Evolutionary conservation across 2,113 vertebrate species (phyloP).

Genomic region (Myrmecobius fasciatus): DNA sequence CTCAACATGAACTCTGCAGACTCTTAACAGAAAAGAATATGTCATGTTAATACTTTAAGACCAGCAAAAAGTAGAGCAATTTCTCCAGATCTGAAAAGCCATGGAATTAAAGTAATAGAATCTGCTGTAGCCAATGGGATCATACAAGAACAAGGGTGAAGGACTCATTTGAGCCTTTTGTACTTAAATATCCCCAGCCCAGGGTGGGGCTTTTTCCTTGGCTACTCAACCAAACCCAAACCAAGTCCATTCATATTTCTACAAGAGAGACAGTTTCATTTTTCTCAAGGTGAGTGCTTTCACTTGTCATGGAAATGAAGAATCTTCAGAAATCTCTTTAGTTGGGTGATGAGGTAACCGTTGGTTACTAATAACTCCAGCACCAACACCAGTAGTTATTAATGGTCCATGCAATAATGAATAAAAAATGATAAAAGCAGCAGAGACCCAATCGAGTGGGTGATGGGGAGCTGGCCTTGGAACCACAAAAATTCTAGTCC

Average conservation of each 20-base stretch:
- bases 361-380: not conserved
- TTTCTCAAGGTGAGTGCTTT: not conserved
- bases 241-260: not conserved
- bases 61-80: constrained; percentile 52
- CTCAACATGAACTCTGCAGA: not conserved
- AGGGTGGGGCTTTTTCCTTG: not conserved
- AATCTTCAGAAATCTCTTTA: not conserved
- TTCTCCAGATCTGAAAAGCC: constrained; percentile 44
- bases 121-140: constrained; percentile 39
- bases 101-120: constrained; percentile 73
- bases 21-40: not conserved
- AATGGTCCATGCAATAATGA: not conserved
- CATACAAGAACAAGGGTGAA: constrained; percentile 46
- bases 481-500: not conserved
- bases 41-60: constrained; percentile 33
- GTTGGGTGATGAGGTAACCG: not conserved
- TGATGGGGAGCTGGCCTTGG: not conserved
- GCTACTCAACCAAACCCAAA: not conserved
- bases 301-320: not conserved
- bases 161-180: not conserved
- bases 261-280: not conserved
- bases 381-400: not conserved
- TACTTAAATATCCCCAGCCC: not conserved
- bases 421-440: not conserved
- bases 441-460: not conserved